Conservation (phyloP, 2,888 invertebrate species). For the Ormia ochracea region DNA sequence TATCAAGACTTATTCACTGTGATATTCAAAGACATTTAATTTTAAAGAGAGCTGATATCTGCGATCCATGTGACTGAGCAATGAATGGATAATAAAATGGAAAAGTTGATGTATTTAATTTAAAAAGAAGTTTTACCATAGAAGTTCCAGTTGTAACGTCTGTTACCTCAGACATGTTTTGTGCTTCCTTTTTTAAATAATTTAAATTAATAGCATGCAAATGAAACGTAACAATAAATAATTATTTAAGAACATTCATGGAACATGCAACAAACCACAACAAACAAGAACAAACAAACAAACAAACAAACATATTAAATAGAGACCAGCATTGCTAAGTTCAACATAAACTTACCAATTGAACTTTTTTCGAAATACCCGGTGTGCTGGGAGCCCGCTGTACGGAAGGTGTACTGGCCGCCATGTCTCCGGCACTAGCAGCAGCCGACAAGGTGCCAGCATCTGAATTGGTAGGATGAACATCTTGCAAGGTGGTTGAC, state of each 20-base stretch:
- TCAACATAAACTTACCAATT: constrained; percentile 82
- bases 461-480: constrained; percentile 82
- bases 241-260: not conserved
- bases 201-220: not conserved
- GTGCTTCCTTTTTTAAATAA: constrained; percentile 68
- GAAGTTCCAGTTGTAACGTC: constrained; percentile 61
- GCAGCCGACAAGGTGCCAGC: constrained; percentile 77
- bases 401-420: constrained; percentile 61
- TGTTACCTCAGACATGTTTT: constrained; percentile 63
- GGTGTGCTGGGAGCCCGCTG: constrained; percentile 79
- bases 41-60: too few species aligned
- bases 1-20: too few species aligned
- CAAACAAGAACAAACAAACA: constrained; percentile 24
- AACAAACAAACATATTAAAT: not conserved
- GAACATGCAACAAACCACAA: not conserved
- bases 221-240: not conserved
- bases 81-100: not conserved
- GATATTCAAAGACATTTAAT: too few species aligned
- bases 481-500: constrained; percentile 90
- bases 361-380: constrained; percentile 90
- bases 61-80: not conserved
- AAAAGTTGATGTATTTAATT: not conserved
- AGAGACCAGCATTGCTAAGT: not conserved
- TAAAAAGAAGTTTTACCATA: constrained; percentile 65
- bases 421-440: constrained; percentile 72